Conservation (phyloP, 2,113 vertebrate genomes). For the Lycocorax pyrrhopterus region DNA sequence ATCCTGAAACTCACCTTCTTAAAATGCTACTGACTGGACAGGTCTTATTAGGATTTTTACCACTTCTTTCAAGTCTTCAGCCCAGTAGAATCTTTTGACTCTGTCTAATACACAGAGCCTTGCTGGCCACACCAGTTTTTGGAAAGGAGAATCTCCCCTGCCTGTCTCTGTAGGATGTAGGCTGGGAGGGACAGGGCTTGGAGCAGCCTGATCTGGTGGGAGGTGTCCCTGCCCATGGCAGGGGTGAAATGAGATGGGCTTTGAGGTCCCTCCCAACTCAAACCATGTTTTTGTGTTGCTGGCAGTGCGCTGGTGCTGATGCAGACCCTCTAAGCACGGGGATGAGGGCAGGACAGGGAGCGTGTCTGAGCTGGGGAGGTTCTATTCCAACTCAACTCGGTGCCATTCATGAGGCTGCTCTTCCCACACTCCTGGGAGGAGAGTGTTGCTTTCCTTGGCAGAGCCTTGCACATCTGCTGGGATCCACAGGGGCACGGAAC, state of each 20-base stretch:
- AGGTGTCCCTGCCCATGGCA: neutral
- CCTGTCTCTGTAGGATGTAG: neutral
- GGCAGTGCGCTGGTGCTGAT: neutral
- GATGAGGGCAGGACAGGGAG: neutral
- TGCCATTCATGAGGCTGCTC: neutral
- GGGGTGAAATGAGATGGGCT: neutral
- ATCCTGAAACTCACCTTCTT: neutral
- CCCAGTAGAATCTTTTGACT: neutral
- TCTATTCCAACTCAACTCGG: accelerated
- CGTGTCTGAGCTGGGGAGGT: neutral
- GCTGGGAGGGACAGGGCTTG: neutral
- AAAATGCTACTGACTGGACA: neutral
- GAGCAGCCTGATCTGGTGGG: neutral
- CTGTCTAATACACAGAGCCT: too few species aligned
- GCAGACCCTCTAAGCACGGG: neutral
- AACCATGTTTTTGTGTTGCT: accelerated
- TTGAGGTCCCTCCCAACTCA: neutral
- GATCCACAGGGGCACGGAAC: accelerated
- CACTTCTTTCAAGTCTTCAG: neutral
- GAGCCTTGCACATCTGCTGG: neutral
- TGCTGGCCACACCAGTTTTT: neutral
- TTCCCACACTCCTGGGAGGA: neutral
- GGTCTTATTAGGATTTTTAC: neutral
- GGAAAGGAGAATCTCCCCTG: neutral
- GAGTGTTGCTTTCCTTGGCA: neutral